These are phyloP conservation scores for Zaprionus ornatus DNA, from an alignment of 1,140 invertebrate genomes.

Conservation along the genomic window DNA sequence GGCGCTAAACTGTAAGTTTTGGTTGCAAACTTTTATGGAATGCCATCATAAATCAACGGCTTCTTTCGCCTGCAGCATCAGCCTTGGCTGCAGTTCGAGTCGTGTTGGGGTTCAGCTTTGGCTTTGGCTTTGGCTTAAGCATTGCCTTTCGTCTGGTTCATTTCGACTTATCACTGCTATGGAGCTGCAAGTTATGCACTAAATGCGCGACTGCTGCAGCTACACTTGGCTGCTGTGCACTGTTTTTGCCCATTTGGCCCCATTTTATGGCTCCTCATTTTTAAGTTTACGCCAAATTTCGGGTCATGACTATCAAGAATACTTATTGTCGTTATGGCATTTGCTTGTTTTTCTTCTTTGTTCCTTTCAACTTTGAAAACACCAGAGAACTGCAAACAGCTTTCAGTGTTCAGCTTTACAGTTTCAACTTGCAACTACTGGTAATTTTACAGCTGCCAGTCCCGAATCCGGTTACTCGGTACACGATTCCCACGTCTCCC, in stretches of 20 bases:
- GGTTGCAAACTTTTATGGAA: slow-evolving; percentile 57
- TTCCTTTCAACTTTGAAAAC: not conserved
- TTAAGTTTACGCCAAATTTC: slow-evolving; percentile 47
- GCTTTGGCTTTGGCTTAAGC: slow-evolving; percentile 7
- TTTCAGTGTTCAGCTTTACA: slow-evolving; percentile 1
- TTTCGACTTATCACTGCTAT: slow-evolving; percentile 74
- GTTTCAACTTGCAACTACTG: not conserved
- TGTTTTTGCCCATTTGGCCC: slow-evolving; percentile 2
- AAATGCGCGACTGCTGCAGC: slow-evolving; percentile 39
- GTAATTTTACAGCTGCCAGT: slow-evolving; percentile 6
- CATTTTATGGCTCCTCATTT: slow-evolving; percentile 64
- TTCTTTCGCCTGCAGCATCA: slow-evolving; percentile 21
- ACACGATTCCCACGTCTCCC: too few species aligned
- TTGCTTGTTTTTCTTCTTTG: slow-evolving; percentile 3
- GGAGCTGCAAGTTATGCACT: slow-evolving; percentile 62
- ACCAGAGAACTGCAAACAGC: slow-evolving; percentile 5
- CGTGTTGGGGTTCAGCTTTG: not conserved
- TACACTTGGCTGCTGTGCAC: not conserved
- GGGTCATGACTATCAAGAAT: slow-evolving; percentile 77
- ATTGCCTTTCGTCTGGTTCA: slow-evolving; percentile 47
- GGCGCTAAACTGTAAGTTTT: slow-evolving; percentile 73
- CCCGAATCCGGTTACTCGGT: too few species aligned
- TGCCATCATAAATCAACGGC: slow-evolving; percentile 70
- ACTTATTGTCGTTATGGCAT: slow-evolving; percentile 56
- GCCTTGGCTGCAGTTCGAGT: not conserved